Conservation (phyloP, 2,797 vertebrate genomes). For the Mormyrops boulengeri region DNA sequence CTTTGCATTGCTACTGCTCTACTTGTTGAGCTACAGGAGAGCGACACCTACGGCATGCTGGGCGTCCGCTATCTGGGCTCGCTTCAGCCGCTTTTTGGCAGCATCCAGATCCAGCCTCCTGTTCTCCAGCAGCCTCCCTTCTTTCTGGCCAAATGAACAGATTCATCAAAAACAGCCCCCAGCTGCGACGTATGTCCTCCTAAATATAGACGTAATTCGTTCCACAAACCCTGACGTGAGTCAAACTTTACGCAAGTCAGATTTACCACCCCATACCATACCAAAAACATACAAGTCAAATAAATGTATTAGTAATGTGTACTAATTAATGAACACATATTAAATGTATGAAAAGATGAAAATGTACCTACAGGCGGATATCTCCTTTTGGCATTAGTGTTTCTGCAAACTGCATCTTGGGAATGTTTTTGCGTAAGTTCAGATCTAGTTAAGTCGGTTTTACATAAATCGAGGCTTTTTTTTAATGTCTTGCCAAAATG, state of each 20-base stretch:
- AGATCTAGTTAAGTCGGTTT: not conserved
- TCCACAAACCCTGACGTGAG: not conserved
- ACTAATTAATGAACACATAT: not conserved
- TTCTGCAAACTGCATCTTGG: not conserved
- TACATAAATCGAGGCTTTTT: not conserved
- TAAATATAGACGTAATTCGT: not conserved
- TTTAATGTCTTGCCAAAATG: not conserved
- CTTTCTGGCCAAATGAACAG: conserved; percentile 62
- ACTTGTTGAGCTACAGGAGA: not conserved
- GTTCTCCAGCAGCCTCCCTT: conserved; percentile 83
- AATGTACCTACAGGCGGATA: not conserved
- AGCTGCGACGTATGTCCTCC: not conserved
- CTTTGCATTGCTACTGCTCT: not conserved
- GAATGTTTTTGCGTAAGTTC: not conserved
- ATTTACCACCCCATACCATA: not conserved
- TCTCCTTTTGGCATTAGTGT: not conserved
- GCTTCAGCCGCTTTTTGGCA: conserved; percentile 83
- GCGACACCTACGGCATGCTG: conserved; percentile 79
- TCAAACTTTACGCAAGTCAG: not conserved
- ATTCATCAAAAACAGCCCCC: not conserved
- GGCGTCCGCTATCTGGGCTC: conserved; percentile 79
- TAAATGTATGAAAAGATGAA: not conserved
- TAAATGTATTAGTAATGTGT: not conserved
- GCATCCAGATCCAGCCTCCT: conserved; percentile 95
- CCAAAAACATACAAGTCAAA: not conserved